Base-by-base conservation (phyloP, 2,797 vertebrate genomes). In the Lepilemur septentrionalis region DNA sequence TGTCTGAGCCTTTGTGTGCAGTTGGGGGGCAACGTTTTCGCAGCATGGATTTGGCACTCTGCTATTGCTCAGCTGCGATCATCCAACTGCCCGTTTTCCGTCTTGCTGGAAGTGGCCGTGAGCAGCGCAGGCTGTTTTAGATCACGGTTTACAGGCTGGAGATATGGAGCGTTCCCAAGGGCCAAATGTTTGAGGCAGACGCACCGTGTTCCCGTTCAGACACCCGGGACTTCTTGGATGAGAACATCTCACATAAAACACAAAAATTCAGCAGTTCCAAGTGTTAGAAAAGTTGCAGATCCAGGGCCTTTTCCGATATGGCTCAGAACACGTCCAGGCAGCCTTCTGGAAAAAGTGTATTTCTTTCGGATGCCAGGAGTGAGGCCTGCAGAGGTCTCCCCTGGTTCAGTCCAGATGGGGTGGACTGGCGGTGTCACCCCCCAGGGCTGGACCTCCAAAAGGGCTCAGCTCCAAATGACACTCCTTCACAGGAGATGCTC, bases 231-330 rank as follows among this genome's bases (percentile, higher is more conserved):
- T 82, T 70, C 43, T 76, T 95, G 85, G 93, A 96, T 41, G 30
- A 84, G 87, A 94, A 81, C 17, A 30, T 89, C 80, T 89, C 91
- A 87, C 72, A 93, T 93, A 92, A 97, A 95, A 95, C 81, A 89
- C 52, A 61, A 96, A 79, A 91, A 94, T 88, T n/a, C 32, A 86
- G 50, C 52, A 61, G 52, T 91, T 96, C 91, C 90, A 97, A 96
- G 61, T 85, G 79, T 88, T 43, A 76, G 90, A 97, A 76, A 81
- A 93, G 80, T 73, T 96, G 52, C 73, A 97, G 92, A 93, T 78
- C 20, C 61, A 23, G 13, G 73, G 86, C 70, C 41, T 95, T 94
- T 94, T 32, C 75, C 20, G 35, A 59, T 80, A 35, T 38, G 63
- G 52, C 70, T 87, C 90, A 83, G 93, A 96, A 5, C 7, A 17